These are phyloP conservation scores for Macaria notata DNA, from an alignment of 2,888 invertebrate species.

Conservation along the genomic window DNA sequence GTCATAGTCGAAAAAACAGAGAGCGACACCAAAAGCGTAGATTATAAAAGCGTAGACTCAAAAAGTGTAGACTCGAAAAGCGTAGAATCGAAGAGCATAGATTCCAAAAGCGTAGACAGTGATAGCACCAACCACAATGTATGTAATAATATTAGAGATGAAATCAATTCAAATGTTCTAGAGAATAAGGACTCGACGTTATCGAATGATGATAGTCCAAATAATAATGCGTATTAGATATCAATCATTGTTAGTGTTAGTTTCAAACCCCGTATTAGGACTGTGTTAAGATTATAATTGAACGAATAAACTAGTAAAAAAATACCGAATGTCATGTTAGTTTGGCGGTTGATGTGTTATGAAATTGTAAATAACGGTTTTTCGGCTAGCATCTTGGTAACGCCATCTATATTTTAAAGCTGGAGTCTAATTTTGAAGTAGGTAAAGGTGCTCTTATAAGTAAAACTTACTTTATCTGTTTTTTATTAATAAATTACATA, in stretches of 20 bases:
- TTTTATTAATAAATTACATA: no score
- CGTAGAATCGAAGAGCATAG: constrained; percentile 48
- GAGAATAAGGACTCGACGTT: constrained; percentile 52
- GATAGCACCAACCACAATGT: constrained; percentile 50
- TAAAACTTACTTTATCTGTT: no score
- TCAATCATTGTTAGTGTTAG: not conserved
- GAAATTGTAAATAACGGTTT: no score
- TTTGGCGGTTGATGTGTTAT: no score
- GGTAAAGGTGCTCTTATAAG: no score
- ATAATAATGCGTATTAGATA: constrained; percentile 70
- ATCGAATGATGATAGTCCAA: constrained; percentile 68
- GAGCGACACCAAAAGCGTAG: constrained; percentile 43
- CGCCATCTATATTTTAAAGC: no score
- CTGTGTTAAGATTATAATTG: no score
- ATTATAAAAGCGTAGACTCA: constrained; percentile 36
- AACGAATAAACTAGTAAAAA: no score
- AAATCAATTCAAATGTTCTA: constrained; percentile 72
- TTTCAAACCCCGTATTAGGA: not conserved
- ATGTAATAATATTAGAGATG: constrained; percentile 51
- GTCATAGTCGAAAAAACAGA: constrained; percentile 66
- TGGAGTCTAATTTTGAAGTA: no score
- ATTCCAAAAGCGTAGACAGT: constrained; percentile 36
- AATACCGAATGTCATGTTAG: no score
- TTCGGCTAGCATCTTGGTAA: no score
- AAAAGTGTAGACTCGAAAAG: constrained; percentile 40